A percentile compares a stretch with the other conserved stretches of the same genome.
phyloP scores from a whole-genome alignment of 2,888 invertebrate species.

The Thyatira batis region DNA sequence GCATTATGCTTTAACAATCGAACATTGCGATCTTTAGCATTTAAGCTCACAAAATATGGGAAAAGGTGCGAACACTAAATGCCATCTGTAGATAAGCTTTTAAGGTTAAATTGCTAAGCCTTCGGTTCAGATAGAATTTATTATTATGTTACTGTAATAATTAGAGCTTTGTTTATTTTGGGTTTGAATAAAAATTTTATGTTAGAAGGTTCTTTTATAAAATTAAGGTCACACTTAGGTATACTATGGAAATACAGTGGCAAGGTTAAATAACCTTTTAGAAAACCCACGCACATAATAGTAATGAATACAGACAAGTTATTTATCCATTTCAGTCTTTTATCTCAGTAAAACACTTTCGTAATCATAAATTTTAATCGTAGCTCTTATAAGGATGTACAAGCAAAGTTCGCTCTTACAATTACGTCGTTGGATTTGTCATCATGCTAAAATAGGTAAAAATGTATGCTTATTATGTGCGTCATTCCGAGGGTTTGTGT shows the following conservation, averaged over 20 bases:
- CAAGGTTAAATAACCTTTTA: too few species aligned
- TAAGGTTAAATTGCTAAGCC: conserved; percentile 23
- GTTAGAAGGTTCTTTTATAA: too few species aligned
- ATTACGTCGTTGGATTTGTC: background rate
- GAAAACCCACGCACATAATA: too few species aligned
- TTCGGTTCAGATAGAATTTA: background rate
- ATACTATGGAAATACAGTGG: too few species aligned
- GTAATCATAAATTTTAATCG: background rate
- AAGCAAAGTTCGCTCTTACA: background rate
- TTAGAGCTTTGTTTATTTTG: background rate
- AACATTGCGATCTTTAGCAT: conserved; percentile 25
- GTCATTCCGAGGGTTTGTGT: conserved; percentile 15
- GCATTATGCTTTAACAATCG: conserved; percentile 12
- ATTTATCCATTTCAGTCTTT: background rate
- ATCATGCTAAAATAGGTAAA: background rate
- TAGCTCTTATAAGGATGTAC: background rate
- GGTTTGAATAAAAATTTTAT: too few species aligned
- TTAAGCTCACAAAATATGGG: conserved; percentile 41
- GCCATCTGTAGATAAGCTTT: conserved; percentile 28
- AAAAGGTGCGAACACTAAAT: conserved; percentile 38
- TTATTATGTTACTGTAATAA: background rate
- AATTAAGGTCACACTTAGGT: too few species aligned
- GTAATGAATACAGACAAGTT: background rate
- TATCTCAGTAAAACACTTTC: background rate
- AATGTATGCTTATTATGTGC: background rate